Percentiles rank a stretch among this genome's conserved stretches.
phyloP scores from a whole-genome alignment of 2,888 invertebrate genomes.

The Leucophenga montana region DNA sequence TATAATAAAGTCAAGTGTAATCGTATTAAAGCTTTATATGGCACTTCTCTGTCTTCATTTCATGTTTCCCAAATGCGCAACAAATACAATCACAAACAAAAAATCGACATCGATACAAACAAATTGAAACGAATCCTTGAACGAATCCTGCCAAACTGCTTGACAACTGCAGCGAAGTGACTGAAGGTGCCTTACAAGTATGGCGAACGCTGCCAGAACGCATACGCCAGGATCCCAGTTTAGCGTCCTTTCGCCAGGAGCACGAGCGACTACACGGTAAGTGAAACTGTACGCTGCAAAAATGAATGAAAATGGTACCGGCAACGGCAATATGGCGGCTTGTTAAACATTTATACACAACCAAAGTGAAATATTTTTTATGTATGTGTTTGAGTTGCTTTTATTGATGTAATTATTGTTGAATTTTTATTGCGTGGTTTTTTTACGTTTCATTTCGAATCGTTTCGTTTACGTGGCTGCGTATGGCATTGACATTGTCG shows the following conservation, averaged over 20 bases:
- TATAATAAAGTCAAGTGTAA: constrained; percentile 52
- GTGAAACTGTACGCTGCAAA: too few species aligned
- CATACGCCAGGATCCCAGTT: constrained; percentile 79
- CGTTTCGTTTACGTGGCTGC: constrained; percentile 33
- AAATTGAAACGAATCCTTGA: background rate
- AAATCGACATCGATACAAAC: background rate
- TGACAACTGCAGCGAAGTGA: constrained; percentile 74
- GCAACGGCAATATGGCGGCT: constrained; percentile 5
- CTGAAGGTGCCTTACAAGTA: constrained; percentile 78
- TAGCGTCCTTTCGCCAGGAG: constrained; percentile 77
- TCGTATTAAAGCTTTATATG: constrained; percentile 55
- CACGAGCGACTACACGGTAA: constrained; percentile 72
- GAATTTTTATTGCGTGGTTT: constrained; percentile 56
- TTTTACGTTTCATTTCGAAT: background rate
- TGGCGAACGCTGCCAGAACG: constrained; percentile 81
- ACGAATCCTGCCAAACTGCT: too few species aligned
- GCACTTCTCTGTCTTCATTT: constrained; percentile 38
- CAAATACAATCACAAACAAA: constrained; percentile 47
- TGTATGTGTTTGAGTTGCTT: constrained; percentile 41
- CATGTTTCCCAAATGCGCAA: constrained; percentile 56
- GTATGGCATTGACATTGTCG: constrained; percentile 57
- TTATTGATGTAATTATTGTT: constrained; percentile 62
- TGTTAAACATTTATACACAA: background rate
- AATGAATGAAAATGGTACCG: constrained; percentile 45
- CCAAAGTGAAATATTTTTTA: constrained; percentile 31